Conservation (phyloP, 1,140 invertebrate species). For the Cryptotermes secundus region DNA sequence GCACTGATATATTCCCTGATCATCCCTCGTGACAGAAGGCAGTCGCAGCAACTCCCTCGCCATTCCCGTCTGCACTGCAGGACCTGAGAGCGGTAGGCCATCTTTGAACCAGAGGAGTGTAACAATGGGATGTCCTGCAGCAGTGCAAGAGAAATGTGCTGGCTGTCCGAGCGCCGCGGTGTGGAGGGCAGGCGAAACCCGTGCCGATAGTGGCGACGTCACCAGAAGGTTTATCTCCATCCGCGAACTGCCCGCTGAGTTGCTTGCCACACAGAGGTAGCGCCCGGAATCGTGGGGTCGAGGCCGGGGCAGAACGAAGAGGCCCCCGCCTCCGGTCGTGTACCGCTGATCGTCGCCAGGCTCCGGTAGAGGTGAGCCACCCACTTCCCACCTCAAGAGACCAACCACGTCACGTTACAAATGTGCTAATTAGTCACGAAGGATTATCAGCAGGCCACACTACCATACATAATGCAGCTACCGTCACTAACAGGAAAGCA, state of each 20-base stretch:
- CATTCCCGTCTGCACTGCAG: slow-evolving; percentile 39
- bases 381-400: slow-evolving; percentile 30
- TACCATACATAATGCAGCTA: too few relatives aligned
- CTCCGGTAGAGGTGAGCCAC: slow-evolving; percentile 25
- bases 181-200: slow-evolving; percentile 47
- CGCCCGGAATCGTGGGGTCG: slow-evolving; percentile 44
- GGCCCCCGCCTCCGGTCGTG: slow-evolving; percentile 44
- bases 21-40: slow-evolving; percentile 48
- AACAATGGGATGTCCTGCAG: slow-evolving; percentile 46
- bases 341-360: slow-evolving; percentile 38
- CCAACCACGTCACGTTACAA: too few relatives aligned
- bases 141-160: slow-evolving; percentile 50
- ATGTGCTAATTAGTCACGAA: too few relatives aligned
- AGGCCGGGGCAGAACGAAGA: slow-evolving; percentile 44
- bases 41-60: slow-evolving; percentile 40
- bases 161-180: slow-evolving; percentile 49
- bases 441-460: too few relatives aligned
- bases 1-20: slow-evolving; percentile 58
- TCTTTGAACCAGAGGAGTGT: slow-evolving; percentile 42
- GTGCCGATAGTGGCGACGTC: slow-evolving; percentile 47
- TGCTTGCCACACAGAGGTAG: slow-evolving; percentile 48
- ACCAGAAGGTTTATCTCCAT: slow-evolving; percentile 37
- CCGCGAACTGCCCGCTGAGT: slow-evolving; percentile 43
- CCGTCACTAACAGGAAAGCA: too few relatives aligned
- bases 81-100: slow-evolving; percentile 41